Evolutionary conservation across 1,140 invertebrate genomes (phyloP), one percentile per base, ranked within the genome.

Genomic region (Listronotus bonariensis): DNA sequence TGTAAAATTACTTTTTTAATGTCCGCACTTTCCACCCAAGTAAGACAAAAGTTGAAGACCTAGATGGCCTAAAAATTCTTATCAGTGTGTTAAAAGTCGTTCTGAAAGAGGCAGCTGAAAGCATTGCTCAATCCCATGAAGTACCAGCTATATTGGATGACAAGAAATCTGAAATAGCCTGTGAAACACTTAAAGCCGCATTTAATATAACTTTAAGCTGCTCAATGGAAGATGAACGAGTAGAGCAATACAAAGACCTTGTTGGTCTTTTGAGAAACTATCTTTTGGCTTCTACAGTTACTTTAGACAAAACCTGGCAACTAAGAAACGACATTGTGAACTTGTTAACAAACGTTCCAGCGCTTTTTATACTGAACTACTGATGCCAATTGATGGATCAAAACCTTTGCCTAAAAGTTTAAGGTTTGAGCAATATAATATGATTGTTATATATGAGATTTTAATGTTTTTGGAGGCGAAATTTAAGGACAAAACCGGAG

Each of bases 1-100:
- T 73, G 88, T 95, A 82, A 90, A 92, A 80, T 82, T 96, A 57
- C 78, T 97, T 46, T 97, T 97, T 78, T 97, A 31, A 81, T 96
- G 40, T 94, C 93, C 31, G 94, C 93, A 12, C 78, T 95, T 20
- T 89, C 88, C 76, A 79, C 85, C 45, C 81, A 89, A 26, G 84
- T 89, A 3, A 89, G 91, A 72, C 81, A 82, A 12, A 86, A 86
- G 81, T 97, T 6, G 87, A 87, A 73, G 87, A 95, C 67, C 80
- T 93, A 20, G 88, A 94, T 79, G 93, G 92, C 3, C 85, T 95
- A 64, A 87, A 85, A 14, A 89, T 89, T 78, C 81, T 96, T 55
- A 90, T 90, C 67, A 89, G 92, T 78, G 88, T 89, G 45, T 81
- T 97, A 46, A 88, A 93, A 78, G 82, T 90, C 54, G 86, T 92